Conservation (phyloP, 2,797 vertebrate genomes). For the Adrianichthys oophorus region DNA sequence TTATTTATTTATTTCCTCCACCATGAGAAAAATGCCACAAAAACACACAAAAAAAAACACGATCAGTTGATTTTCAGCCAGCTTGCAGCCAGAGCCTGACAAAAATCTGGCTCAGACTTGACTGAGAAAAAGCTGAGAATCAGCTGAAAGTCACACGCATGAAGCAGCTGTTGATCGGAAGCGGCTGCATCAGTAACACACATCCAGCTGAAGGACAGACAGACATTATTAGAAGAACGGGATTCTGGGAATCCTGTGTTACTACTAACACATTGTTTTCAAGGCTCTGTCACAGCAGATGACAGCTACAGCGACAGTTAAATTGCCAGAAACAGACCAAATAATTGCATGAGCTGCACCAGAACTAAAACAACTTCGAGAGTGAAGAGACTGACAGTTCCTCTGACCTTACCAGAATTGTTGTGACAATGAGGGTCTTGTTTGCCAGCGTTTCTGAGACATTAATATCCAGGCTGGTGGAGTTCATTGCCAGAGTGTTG, state of each 20-base stretch:
- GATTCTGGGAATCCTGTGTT: constrained; percentile 29
- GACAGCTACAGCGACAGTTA: constrained; percentile 55
- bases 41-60: too few species aligned
- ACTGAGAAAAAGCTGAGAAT: too few species aligned
- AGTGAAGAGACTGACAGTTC: constrained; percentile 16
- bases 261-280: constrained; percentile 29
- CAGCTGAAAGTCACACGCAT: too few species aligned
- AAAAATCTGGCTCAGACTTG: too few species aligned
- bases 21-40: too few species aligned
- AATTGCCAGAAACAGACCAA: constrained; percentile 50
- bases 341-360: constrained; percentile 31
- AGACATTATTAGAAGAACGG: constrained; percentile 12
- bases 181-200: constrained; percentile 2
- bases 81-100: too few species aligned
- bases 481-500: constrained; percentile 91
- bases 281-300: constrained; percentile 49
- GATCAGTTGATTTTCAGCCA: too few species aligned
- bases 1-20: too few species aligned
- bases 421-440: constrained; percentile 91
- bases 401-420: constrained; percentile 86
- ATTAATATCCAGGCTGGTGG: constrained; percentile 89
- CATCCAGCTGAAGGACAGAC: constrained; percentile 11
- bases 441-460: constrained; percentile 89
- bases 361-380: constrained; percentile 26
- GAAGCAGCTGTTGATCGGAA: too few species aligned